Evolutionary conservation across 2,888 invertebrate genomes (phyloP), one percentile per base, ranked within the genome.

Genomic region (Parasteatoda lunata): DNA sequence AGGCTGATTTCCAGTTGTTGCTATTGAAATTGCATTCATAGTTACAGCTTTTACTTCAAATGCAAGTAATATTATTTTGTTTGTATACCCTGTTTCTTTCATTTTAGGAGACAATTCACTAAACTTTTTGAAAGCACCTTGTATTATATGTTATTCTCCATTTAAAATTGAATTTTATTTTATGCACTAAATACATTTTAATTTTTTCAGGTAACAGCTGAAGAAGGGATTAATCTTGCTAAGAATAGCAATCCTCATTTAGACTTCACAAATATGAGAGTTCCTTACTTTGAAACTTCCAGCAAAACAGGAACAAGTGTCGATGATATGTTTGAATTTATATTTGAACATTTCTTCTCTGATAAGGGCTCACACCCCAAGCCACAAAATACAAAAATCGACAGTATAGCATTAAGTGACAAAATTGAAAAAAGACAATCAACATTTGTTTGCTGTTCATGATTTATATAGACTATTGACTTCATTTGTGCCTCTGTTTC

Each of bases 271-370:
- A 59, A 30, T 59, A 48, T 45, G 6, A n/a, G 51, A 4, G 49
- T 88, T 52, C 84, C 88, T 5, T 88, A 88, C 49, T 88, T 82
- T 69, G 88, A 88, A 70, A 85, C 84, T 5, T 88, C 88, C 3
- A 84, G 84, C 48, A 84, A 77, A 64, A 88, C 76, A 47, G 88
- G 88, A 11, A 6, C 69, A 4, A 84, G 78, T 7, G 84, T 88
- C 9, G 84, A 84, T 9, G 65, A 85, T 54, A 64, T 88, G 72
- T 88, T 88, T 48, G 81, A 88, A 48, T 84, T 51, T 68, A 49
- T 88, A 3, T 88, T 88, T 69, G 47, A 77, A n/a, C 45, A 69
- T 64, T 85, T 82, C 30, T 88, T 52, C 54, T 77, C 84, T 5
- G 59, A 72, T 59, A 59, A 8, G 9, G 59, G 59, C 9, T 59